phyloP scores from a whole-genome alignment of 2,888 invertebrate genomes.

The Ectemnius lituratus region DNA sequence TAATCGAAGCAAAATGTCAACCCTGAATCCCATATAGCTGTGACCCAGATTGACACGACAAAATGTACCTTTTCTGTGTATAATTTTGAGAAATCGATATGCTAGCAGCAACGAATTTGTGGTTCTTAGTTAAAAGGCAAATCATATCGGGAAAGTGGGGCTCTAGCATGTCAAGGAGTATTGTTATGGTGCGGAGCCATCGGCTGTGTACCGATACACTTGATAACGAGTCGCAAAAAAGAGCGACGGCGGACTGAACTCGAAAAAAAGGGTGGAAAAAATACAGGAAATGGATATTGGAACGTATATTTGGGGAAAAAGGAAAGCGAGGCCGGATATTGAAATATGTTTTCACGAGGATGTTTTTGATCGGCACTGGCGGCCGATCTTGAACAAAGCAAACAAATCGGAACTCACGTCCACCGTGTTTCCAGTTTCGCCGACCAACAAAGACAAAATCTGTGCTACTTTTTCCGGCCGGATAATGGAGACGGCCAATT shows the following conservation, averaged over 20 bases:
- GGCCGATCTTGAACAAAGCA: conserved; percentile 43
- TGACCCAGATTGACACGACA: no score
- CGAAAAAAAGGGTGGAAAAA: conserved; percentile 51
- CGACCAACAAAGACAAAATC: not conserved
- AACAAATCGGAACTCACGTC: conserved; percentile 43
- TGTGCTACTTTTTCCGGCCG: not conserved
- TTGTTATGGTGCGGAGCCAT: not conserved
- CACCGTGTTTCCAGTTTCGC: no score
- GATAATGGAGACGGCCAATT: no score
- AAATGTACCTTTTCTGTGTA: no score
- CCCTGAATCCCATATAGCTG: no score
- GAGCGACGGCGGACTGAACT: conserved; percentile 2
- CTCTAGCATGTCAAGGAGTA: no score
- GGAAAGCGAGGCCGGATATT: conserved; percentile 69
- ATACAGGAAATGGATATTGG: conserved; percentile 69
- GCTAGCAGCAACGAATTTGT: conserved; percentile 2
- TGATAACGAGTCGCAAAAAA: conserved; percentile 54
- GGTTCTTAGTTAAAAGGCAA: conserved; percentile 9
- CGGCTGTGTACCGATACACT: conserved; percentile 34
- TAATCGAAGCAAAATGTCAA: conserved; percentile 21
- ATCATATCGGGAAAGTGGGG: conserved; percentile 18
- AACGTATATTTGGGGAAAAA: conserved; percentile 61
- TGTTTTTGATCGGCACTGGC: conserved; percentile 58
- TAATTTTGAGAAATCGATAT: no score
- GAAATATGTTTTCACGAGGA: conserved; percentile 67